Percentiles rank a stretch among this genome's conserved stretches.
These are phyloP conservation scores for Trachymyrmex cornetzi DNA, from an alignment of 1,140 invertebrate species.

Conservation along the genomic window DNA sequence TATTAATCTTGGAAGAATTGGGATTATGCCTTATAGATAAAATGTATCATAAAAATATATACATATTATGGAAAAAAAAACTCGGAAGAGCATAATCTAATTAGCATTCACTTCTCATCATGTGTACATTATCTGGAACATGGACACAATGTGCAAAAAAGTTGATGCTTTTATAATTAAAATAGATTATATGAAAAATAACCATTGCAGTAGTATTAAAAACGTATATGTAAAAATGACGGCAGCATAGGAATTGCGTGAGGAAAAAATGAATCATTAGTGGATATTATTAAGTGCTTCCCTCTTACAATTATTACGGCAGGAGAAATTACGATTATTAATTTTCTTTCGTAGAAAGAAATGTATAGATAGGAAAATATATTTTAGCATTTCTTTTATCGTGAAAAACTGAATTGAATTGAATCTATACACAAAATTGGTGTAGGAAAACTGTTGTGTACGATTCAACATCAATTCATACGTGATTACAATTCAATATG, in stretches of 20 bases:
- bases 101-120: conserved; percentile 22
- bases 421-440: conserved; percentile 60
- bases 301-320: conserved; percentile 82
- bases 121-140: conserved; percentile 38
- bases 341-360: conserved; percentile 43
- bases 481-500: conserved; percentile 64
- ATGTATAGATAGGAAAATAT: conserved; percentile 42
- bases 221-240: conserved; percentile 24
- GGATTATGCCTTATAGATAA: conserved; percentile 72
- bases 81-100: conserved; percentile 34
- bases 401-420: conserved; percentile 25
- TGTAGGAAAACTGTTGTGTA: conserved; percentile 25
- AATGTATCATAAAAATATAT: conserved; percentile 68
- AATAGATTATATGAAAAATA: not conserved
- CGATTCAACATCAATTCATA: conserved; percentile 60
- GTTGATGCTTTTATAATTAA: conserved; percentile 47
- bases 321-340: conserved; percentile 66
- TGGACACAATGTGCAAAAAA: not conserved
- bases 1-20: conserved; percentile 66
- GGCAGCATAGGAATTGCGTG: conserved; percentile 5
- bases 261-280: conserved; percentile 53
- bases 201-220: not conserved
- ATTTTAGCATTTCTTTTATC: conserved; percentile 51
- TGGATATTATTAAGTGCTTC: conserved; percentile 82
- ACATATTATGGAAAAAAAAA: conserved; percentile 50